phyloP scores from a whole-genome alignment of 2,797 vertebrate genomes.

The Acanthurus tractus region DNA sequence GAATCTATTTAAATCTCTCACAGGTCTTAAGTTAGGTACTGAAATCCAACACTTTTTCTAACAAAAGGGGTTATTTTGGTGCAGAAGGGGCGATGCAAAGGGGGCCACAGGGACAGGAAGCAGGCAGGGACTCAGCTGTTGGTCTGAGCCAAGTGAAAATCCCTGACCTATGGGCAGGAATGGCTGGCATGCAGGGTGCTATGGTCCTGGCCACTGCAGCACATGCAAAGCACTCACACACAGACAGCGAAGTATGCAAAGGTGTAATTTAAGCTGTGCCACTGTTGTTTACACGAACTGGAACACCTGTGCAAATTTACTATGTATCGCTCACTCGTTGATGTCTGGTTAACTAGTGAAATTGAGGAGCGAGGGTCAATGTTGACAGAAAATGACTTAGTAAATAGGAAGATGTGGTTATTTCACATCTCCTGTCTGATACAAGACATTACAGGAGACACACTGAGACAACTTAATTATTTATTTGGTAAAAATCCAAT shows the following conservation, averaged over 20 bases:
- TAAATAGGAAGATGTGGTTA: not conserved
- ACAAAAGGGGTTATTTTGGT: conserved; percentile 48
- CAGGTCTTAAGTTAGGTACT: conserved; percentile 12
- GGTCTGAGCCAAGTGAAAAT: conserved; percentile 84
- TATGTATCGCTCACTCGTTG: not conserved
- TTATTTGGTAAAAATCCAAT: conserved; percentile 81
- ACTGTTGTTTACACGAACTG: conserved; percentile 13
- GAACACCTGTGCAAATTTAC: conserved; percentile 18
- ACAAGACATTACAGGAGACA: conserved; percentile 9
- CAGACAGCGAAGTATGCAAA: conserved; percentile 24
- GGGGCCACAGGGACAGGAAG: conserved; percentile 74
- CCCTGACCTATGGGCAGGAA: conserved; percentile 86
- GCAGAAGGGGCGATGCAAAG: conserved; percentile 45
- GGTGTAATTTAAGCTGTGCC: conserved; percentile 22
- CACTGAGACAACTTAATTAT: conserved; percentile 49
- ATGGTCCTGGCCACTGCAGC: conserved; percentile 53
- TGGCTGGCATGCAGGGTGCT: conserved; percentile 74
- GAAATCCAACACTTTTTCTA: conserved; percentile 66
- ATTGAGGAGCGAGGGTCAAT: not conserved
- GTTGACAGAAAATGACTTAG: not conserved
- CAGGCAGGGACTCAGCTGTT: conserved; percentile 83
- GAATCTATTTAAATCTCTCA: conserved; percentile 26
- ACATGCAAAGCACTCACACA: conserved; percentile 42
- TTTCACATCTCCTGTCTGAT: not conserved
- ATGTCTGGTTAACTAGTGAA: conserved; percentile 11